Conservation (phyloP, 2,888 invertebrate genomes). For the Apotomis capreana region DNA sequence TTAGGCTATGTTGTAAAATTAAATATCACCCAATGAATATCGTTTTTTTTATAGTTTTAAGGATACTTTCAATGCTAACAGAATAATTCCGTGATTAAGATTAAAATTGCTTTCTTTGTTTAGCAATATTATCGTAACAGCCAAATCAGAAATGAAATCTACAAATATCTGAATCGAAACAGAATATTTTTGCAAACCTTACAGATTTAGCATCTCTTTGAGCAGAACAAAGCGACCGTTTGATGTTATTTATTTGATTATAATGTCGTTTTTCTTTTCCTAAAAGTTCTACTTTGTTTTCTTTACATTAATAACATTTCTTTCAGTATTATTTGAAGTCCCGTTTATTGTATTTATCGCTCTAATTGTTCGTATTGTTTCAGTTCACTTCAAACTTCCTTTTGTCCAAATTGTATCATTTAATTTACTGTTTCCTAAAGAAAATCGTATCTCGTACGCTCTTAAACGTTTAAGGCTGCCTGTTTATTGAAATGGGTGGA, state of each 20-base stretch:
- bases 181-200: background rate
- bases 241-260: slow-evolving; percentile 9
- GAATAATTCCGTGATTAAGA: too few relatives aligned
- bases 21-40: too few relatives aligned
- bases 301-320: background rate
- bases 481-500: too few relatives aligned
- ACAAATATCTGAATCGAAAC: background rate
- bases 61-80: too few relatives aligned
- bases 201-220: background rate
- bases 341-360: background rate
- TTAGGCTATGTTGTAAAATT: too few relatives aligned
- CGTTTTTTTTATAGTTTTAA: too few relatives aligned
- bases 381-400: background rate
- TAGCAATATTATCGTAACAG: background rate
- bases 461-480: background rate
- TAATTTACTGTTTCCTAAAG: slow-evolving; percentile 6
- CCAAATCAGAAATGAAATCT: background rate
- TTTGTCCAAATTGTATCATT: slow-evolving; percentile 3
- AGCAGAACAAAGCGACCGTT: slow-evolving; percentile 2
- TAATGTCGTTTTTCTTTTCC: slow-evolving; percentile 1
- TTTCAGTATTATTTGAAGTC: background rate
- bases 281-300: background rate
- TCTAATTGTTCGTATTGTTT: background rate
- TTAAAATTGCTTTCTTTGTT: background rate
- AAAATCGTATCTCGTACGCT: background rate